Conservation (phyloP, 2,797 vertebrate genomes). For the Botia almorhae region DNA sequence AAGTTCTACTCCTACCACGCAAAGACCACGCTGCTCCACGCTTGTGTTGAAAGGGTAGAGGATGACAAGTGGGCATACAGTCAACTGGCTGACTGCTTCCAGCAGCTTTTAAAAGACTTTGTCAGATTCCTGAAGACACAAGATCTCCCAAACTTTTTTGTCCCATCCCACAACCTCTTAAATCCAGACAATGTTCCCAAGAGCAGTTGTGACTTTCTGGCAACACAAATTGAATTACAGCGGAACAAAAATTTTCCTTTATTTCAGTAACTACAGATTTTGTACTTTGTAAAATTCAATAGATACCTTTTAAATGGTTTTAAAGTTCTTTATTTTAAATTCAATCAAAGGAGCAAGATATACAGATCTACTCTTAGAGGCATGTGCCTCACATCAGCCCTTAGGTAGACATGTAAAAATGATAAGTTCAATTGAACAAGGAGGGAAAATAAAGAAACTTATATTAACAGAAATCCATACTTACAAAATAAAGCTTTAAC, state of each 20-base stretch:
- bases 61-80: conserved; percentile 65
- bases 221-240: conserved; percentile 51
- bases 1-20: conserved; percentile 76
- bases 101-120: conserved; percentile 66
- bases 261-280: conserved; percentile 47
- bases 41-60: conserved; percentile 63
- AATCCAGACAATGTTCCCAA: not conserved
- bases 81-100: conserved; percentile 65
- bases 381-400: not conserved
- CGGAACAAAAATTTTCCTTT: conserved; percentile 62
- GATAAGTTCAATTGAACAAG: not conserved
- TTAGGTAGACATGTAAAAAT: conserved; percentile 1
- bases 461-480: not conserved
- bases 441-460: too few relatives aligned
- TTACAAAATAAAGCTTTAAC: not conserved
- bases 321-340: conserved; percentile 33
- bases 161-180: conserved; percentile 75
- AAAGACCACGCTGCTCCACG: conserved; percentile 73
- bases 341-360: not conserved
- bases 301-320: conserved; percentile 7
- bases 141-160: conserved; percentile 72
- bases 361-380: not conserved
- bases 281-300: not conserved
- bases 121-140: conserved; percentile 26
- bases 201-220: conserved; percentile 48